Percentiles rank a stretch among this genome's conserved stretches.
Evolutionary conservation across 2,113 vertebrate genomes (phyloP).

Genomic region (Cynopterus brachyotis): DNA sequence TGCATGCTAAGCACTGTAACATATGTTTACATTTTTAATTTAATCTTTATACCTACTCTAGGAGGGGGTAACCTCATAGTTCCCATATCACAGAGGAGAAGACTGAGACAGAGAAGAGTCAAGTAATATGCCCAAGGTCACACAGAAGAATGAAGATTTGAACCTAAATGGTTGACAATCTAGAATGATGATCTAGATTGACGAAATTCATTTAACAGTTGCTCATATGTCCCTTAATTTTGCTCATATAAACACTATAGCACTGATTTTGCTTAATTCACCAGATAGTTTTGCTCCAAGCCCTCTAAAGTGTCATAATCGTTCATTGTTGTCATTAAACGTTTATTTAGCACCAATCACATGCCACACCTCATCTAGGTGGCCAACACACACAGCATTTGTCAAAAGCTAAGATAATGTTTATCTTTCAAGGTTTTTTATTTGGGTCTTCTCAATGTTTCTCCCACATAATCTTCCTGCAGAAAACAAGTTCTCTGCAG

Average conservation of each 20-base stretch:
- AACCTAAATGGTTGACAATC: neutral
- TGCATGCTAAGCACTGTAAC: neutral
- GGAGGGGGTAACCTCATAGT: neutral
- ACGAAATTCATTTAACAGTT: neutral
- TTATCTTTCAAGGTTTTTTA: slow-evolving; percentile 5
- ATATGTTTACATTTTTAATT: neutral
- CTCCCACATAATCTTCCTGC: slow-evolving; percentile 42
- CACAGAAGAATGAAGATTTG: neutral
- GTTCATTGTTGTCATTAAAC: neutral
- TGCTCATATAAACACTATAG: neutral
- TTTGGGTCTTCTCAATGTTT: neutral
- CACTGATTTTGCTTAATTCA: neutral
- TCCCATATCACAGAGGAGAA: neutral
- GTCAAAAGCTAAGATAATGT: neutral
- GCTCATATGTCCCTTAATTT: neutral
- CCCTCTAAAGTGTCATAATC: neutral
- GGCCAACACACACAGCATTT: neutral
- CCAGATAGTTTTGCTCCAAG: neutral
- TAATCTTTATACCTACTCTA: neutral
- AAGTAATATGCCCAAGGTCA: neutral
- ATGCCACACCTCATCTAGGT: neutral
- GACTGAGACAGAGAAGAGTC: neutral
- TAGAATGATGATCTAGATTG: too few species aligned
- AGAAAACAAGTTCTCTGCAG: neutral
- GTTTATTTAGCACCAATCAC: slow-evolving; percentile 16